Percentiles rank a stretch among this genome's conserved stretches.
These are phyloP conservation scores for Teleiodes luculella DNA, from an alignment of 2,888 invertebrate species.

Conservation along the genomic window DNA sequence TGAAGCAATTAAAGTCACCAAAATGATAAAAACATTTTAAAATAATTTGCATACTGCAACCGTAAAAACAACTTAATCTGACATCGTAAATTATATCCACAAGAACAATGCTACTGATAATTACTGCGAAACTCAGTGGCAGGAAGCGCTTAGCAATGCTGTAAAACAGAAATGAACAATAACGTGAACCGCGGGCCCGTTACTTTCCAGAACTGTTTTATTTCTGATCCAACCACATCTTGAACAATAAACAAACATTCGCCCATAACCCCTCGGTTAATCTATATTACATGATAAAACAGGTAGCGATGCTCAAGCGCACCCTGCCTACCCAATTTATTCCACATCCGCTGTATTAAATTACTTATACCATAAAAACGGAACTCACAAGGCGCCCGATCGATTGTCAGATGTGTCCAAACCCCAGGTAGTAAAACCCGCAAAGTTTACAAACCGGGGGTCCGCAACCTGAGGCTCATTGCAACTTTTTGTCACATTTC, in stretches of 20 bases:
- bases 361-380: conserved; percentile 60
- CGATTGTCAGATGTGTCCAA: conserved; percentile 54
- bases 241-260: conserved; percentile 51
- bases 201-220: conserved; percentile 62
- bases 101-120: conserved; percentile 47
- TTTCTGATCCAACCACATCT: conserved; percentile 37
- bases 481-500: conserved; percentile 78
- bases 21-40: too few relatives aligned
- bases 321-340: conserved; percentile 76
- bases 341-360: conserved; percentile 75
- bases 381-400: conserved; percentile 71
- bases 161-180: conserved; percentile 62
- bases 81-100: conserved; percentile 25
- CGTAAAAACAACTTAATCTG: conserved; percentile 5
- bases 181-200: conserved; percentile 56
- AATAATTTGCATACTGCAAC: not conserved
- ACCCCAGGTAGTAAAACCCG: conserved; percentile 63
- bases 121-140: conserved; percentile 66
- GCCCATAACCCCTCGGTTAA: conserved; percentile 35
- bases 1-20: too few relatives aligned
- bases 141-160: conserved; percentile 52
- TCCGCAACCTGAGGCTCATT: conserved; percentile 59
- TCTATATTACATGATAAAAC: conserved; percentile 61
- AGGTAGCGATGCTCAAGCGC: conserved; percentile 69
- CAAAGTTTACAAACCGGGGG: conserved; percentile 69